phyloP scores from a whole-genome alignment of 2,113 vertebrate genomes.

The Cyphomyrus discorhynchus region DNA sequence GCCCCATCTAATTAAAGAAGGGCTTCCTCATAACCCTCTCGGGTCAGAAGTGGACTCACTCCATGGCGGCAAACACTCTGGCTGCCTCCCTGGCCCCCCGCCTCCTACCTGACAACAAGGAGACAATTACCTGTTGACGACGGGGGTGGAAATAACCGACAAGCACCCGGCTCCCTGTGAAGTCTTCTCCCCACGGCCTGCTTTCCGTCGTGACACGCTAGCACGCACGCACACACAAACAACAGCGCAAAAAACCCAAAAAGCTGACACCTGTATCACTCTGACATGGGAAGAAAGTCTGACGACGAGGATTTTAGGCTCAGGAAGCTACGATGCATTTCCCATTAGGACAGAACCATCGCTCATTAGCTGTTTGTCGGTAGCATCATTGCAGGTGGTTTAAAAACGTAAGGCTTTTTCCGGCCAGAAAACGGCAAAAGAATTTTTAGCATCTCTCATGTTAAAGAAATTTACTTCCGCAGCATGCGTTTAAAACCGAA shows the following conservation, averaged over 20 bases:
- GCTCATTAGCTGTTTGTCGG: background rate
- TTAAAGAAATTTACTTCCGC: background rate
- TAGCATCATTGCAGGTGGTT: background rate
- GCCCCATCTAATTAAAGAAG: slow-evolving; percentile 3
- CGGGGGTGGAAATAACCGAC: background rate
- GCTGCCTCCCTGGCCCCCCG: background rate
- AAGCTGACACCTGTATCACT: background rate
- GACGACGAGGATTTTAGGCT: background rate
- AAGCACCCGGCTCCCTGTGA: background rate
- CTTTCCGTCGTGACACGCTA: background rate
- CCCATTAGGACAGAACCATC: background rate
- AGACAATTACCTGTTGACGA: background rate
- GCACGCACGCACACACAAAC: background rate
- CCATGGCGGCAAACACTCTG: too few species aligned
- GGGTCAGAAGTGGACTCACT: background rate
- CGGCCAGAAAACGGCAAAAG: background rate
- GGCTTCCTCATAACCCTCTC: background rate
- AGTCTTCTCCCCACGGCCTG: background rate
- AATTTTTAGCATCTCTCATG: background rate
- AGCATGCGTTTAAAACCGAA: background rate
- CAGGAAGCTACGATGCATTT: background rate
- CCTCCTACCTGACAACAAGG: background rate
- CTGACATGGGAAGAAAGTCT: background rate
- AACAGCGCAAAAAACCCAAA: background rate
- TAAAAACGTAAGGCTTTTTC: background rate